Base-by-base conservation (phyloP, 2,113 vertebrate genomes). In the Pterocles burchelli region DNA sequence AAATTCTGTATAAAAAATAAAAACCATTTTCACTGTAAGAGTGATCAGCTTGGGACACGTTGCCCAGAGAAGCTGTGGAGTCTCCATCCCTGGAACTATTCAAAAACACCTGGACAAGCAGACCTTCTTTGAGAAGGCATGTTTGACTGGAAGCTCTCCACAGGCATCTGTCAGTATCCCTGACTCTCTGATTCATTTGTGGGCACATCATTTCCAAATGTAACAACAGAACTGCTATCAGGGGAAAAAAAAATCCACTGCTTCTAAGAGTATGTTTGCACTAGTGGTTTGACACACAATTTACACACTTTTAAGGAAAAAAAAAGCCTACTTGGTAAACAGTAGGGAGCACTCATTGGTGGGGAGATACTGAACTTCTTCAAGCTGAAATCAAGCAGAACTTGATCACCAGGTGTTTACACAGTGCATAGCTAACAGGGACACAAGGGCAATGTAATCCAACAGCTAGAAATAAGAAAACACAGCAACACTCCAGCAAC, bases 161-260 rank as follows among this genome's bases (percentile, higher is more conserved):
- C 31, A 79, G 15, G 14, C 0, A 0, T 10, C 11, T 71, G 57
- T 12, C 13, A 65, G 10, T 3, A 20, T 54, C 36, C 1, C 0
- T 43, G 31, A 55, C 24, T 41, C 17, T 48, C 1, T 22, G 8
- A 68, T 59, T 71, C 2, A 45, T 65, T 89, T 72, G 15, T 38
- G 4, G 6, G 41, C 24, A 70, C 10, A 55, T 45, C 1, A 34
- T 51, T 77, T 93, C 19, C 49, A 75, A 85, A 59, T 15, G 7
- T 7, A 62, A 45, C 19, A 51, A 61, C 5, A 86, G 26, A 82
- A 74, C 11, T 88, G 10, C 14, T 36, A 20, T 59, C 43, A 33
- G 43, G 8, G 20, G 54, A 84, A 49, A 49, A 34, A 38, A 31
- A 25, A 12, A 7, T 6, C 9, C 24, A 51, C 11, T 57, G 11